These are phyloP conservation scores for Cosmopolites sordidus DNA, from an alignment of 2,888 invertebrate genomes.

Conservation along the genomic window DNA sequence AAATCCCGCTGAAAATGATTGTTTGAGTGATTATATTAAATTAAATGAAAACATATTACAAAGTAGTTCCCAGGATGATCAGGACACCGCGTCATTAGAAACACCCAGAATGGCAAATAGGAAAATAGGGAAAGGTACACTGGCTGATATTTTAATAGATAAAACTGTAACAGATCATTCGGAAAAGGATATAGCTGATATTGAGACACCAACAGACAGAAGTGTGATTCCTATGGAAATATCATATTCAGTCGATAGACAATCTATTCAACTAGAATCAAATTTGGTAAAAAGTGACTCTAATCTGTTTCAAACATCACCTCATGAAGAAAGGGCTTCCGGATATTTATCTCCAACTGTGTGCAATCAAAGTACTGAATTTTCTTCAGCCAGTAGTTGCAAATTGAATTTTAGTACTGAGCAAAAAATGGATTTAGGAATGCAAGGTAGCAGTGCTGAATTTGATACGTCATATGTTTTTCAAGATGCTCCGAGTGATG, in stretches of 20 bases:
- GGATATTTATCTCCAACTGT: neutral
- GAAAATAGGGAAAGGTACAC: neutral
- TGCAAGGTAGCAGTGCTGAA: neutral
- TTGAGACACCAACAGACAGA: conserved; percentile 7
- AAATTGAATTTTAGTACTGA: conserved; percentile 4
- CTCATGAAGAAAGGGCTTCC: too few species aligned
- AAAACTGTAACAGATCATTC: neutral
- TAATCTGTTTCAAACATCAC: too few species aligned
- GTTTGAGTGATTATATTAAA: too few species aligned
- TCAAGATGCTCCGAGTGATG: conserved; percentile 3
- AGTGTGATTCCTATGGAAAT: conserved; percentile 3
- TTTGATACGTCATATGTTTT: conserved; percentile 5
- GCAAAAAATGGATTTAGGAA: conserved; percentile 1
- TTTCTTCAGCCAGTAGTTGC: conserved; percentile 16
- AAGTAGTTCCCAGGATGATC: neutral
- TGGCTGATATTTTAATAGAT: conserved; percentile 1
- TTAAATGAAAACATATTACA: conserved; percentile 4
- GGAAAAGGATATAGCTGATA: neutral
- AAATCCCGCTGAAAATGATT: conserved; percentile 5
- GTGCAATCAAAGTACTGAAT: conserved; percentile 5
- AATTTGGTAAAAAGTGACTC: too few species aligned
- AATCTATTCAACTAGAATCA: too few species aligned
- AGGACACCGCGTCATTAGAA: conserved; percentile 2
- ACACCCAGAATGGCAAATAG: conserved; percentile 2
- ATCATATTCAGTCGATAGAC: conserved; percentile 6